Conservation (phyloP, 2,888 invertebrate genomes). For the Abrostola triplasia region DNA sequence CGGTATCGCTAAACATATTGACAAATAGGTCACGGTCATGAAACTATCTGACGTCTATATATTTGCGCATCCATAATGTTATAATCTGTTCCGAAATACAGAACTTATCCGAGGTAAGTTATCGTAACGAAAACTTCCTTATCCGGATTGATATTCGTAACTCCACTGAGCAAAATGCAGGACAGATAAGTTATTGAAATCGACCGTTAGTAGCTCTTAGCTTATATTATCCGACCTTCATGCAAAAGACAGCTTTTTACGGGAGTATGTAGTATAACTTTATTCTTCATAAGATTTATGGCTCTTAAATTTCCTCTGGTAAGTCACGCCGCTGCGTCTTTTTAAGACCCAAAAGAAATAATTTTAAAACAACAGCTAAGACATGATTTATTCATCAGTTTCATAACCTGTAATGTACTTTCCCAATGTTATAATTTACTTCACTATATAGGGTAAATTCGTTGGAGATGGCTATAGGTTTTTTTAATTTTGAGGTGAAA, state of each 20-base stretch:
- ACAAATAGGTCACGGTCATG: conserved; percentile 3
- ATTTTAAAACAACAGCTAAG: not conserved
- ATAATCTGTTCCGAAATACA: not conserved
- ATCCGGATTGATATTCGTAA: not conserved
- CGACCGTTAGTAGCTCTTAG: conserved; percentile 2
- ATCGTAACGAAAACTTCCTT: not conserved
- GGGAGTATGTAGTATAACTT: conserved; percentile 8
- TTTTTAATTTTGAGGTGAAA: too few relatives aligned
- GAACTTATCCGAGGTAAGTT: not conserved
- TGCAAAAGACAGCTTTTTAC: conserved; percentile 20
- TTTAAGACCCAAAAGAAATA: not conserved
- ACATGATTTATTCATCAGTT: not conserved
- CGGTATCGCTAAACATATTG: not conserved
- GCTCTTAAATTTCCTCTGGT: conserved; percentile 4
- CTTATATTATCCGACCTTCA: conserved; percentile 10
- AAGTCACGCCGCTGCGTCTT: not conserved
- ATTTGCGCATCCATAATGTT: not conserved
- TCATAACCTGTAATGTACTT: not conserved
- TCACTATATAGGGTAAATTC: too few relatives aligned
- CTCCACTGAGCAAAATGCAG: not conserved
- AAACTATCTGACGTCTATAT: not conserved
- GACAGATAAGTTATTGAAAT: conserved; percentile 2
- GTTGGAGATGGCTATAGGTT: too few relatives aligned
- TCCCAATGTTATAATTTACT: not conserved
- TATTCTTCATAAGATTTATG: conserved; percentile 16